These are phyloP conservation scores for Zaprionus lachaisei DNA, from an alignment of 1,140 invertebrate species.

Conservation along the genomic window DNA sequence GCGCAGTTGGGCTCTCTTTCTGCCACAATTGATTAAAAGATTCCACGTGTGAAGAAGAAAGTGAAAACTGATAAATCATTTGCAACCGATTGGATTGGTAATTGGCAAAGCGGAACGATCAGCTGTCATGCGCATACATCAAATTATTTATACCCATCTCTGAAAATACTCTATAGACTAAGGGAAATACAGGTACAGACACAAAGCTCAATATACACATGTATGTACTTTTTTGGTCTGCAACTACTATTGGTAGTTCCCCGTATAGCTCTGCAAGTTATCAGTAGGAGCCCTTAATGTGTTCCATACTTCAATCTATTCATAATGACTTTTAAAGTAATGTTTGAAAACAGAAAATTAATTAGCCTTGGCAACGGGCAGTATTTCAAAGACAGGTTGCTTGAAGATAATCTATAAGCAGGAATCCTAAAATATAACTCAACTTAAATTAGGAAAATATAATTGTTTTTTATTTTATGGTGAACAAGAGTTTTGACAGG, in stretches of 20 bases:
- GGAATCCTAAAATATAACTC: not conserved
- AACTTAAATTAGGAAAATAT: not conserved
- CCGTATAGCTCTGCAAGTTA: not conserved
- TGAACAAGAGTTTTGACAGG: too few relatives aligned
- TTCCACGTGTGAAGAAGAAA: not conserved
- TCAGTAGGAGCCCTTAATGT: not conserved
- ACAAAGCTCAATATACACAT: not conserved
- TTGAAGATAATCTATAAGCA: not conserved
- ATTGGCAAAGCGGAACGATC: constrained; percentile 1
- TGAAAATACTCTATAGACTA: too few relatives aligned
- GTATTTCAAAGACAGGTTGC: not conserved
- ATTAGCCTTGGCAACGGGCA: not conserved
- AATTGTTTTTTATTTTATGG: too few relatives aligned
- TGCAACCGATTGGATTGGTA: not conserved
- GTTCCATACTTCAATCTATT: too few relatives aligned
- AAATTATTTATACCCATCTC: not conserved
- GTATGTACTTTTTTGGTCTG: not conserved
- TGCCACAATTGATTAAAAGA: not conserved
- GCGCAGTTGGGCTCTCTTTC: not conserved
- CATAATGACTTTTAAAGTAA: constrained; percentile 30
- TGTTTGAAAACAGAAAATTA: not conserved
- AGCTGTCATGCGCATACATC: not conserved
- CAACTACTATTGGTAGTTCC: not conserved
- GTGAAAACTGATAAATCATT: constrained; percentile 4
- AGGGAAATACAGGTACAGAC: not conserved